Evolutionary conservation across 1,140 invertebrate species (phyloP).

Genomic region (Sycophila sp.): DNA sequence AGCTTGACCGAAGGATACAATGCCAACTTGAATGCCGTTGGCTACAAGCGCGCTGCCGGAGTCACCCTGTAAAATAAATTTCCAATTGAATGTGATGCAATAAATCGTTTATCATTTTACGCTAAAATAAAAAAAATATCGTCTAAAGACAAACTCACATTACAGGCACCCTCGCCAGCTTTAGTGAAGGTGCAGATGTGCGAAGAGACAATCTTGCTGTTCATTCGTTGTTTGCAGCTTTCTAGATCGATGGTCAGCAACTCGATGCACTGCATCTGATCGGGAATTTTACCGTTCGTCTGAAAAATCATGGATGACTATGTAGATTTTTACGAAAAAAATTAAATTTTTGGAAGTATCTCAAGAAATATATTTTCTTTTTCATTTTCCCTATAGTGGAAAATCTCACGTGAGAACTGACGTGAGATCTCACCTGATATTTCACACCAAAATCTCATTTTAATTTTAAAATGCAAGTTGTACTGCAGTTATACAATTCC

Average conservation of each 20-base stretch:
- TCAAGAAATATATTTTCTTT: neutral
- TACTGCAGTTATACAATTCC: neutral
- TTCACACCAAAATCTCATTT: too few species aligned
- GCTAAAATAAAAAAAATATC: too few species aligned
- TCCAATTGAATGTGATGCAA: too few species aligned
- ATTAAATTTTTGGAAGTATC: neutral
- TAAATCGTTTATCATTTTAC: too few species aligned
- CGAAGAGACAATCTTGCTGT: too few species aligned
- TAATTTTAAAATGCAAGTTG: too few species aligned
- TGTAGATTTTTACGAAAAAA: too few species aligned
- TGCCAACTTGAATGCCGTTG: neutral
- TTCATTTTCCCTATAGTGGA: too few species aligned
- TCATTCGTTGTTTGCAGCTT: too few species aligned
- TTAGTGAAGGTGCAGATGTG: slow-evolving; percentile 71
- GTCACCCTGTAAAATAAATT: slow-evolving; percentile 17
- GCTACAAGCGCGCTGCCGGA: neutral
- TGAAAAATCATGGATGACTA: neutral
- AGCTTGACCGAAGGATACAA: slow-evolving; percentile 68
- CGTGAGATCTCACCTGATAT: too few species aligned
- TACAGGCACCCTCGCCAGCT: slow-evolving; percentile 70
- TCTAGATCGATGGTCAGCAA: slow-evolving; percentile 44
- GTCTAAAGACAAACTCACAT: slow-evolving; percentile 69
- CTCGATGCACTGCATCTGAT: slow-evolving; percentile 29
- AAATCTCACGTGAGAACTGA: too few species aligned
- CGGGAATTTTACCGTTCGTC: slow-evolving; percentile 30